Evolutionary conservation across 2,888 invertebrate genomes (phyloP).

Genomic region (Eucera pruinosa): DNA sequence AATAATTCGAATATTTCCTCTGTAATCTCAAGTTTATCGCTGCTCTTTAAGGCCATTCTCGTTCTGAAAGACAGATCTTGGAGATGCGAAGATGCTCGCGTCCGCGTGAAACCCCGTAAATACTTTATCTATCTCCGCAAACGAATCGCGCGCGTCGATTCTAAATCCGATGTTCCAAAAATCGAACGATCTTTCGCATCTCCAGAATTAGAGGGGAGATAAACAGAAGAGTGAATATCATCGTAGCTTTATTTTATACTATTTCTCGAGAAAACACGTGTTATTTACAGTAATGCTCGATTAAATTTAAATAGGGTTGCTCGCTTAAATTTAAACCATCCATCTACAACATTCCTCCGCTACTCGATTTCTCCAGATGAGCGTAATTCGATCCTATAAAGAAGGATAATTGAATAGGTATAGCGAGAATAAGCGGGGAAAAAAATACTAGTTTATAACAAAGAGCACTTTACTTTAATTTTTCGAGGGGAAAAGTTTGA

Average conservation of each 20-base stretch:
- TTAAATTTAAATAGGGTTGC: too few species aligned
- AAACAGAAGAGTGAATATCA: constrained; percentile 43
- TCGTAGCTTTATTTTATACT: constrained; percentile 9
- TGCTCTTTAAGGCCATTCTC: constrained; percentile 64
- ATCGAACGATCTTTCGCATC: constrained; percentile 46
- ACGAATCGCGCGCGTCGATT: constrained; percentile 1
- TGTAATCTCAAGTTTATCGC: constrained; percentile 55
- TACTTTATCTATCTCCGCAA: background rate
- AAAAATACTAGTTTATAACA: too few species aligned
- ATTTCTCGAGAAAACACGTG: constrained; percentile 23
- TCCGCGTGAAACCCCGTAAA: constrained; percentile 5
- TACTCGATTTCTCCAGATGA: too few species aligned
- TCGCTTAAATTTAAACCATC: too few species aligned
- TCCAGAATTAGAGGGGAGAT: constrained; percentile 48
- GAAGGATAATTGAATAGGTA: too few species aligned
- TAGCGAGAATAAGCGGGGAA: too few species aligned
- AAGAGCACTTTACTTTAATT: too few species aligned
- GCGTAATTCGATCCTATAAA: too few species aligned
- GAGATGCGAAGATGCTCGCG: constrained; percentile 50
- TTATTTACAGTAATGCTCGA: too few species aligned
- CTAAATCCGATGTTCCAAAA: constrained; percentile 10
- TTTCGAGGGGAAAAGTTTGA: too few species aligned
- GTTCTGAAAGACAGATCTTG: constrained; percentile 62
- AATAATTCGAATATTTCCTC: constrained; percentile 41
- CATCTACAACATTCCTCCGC: too few species aligned